phyloP scores from a whole-genome alignment of 2,888 invertebrate species.

The Dromius quadrimaculatus region DNA sequence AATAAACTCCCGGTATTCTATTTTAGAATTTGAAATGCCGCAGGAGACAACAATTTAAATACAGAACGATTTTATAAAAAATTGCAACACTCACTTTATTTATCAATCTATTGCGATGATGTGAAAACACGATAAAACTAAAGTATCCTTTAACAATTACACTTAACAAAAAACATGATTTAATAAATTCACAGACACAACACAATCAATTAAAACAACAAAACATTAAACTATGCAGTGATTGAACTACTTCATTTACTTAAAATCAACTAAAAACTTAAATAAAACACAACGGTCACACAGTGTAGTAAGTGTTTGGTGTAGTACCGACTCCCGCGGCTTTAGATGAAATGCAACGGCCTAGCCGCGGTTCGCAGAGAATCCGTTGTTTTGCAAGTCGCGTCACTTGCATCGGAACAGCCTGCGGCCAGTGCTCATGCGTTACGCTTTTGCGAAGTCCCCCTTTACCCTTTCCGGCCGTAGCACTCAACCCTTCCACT shows the following conservation, averaged over 20 bases:
- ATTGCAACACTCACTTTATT: constrained; percentile 50
- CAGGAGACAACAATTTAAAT: constrained; percentile 43
- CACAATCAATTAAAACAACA: constrained; percentile 49
- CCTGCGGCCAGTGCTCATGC: constrained; percentile 58
- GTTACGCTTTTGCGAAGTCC: constrained; percentile 40
- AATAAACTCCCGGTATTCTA: constrained; percentile 42
- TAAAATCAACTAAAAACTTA: constrained; percentile 53
- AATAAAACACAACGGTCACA: constrained; percentile 52
- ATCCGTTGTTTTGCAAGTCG: constrained; percentile 66
- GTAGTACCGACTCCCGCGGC: constrained; percentile 67
- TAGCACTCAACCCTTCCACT: constrained; percentile 3
- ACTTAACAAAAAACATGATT: constrained; percentile 52
- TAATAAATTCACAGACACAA: constrained; percentile 51
- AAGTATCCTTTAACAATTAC: constrained; percentile 50
- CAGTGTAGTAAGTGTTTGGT: constrained; percentile 60
- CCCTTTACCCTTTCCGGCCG: constrained; percentile 34
- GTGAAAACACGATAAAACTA: constrained; percentile 44
- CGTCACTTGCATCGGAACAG: constrained; percentile 59
- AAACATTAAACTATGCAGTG: constrained; percentile 52
- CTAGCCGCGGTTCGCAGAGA: constrained; percentile 61
- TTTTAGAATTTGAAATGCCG: constrained; percentile 50
- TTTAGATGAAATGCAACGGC: constrained; percentile 62
- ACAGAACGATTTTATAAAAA: constrained; percentile 34
- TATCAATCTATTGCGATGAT: constrained; percentile 47
- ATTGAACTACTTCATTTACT: constrained; percentile 51